These are phyloP conservation scores for Dione juno DNA, from an alignment of 2,888 invertebrate genomes.

Conservation along the genomic window DNA sequence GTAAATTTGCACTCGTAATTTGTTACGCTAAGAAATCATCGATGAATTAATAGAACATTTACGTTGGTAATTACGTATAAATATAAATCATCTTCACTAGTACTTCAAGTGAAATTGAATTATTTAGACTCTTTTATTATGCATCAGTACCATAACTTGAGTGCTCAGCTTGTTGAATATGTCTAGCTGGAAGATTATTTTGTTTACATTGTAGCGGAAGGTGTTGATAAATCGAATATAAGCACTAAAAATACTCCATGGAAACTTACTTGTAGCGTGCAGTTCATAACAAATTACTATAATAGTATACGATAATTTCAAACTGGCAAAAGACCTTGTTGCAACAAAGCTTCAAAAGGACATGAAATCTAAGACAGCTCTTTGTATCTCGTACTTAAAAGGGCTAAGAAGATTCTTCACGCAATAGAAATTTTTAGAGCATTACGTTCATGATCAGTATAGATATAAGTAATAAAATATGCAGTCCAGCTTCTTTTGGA, in stretches of 20 bases:
- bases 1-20: slow-evolving; percentile 19
- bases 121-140: background rate
- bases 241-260: slow-evolving; percentile 15
- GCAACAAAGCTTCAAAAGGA: slow-evolving; percentile 26
- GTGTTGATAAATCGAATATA: slow-evolving; percentile 3
- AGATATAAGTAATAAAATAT: slow-evolving; percentile 26
- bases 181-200: slow-evolving; percentile 6
- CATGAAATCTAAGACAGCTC: slow-evolving; percentile 20
- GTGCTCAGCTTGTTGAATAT: background rate
- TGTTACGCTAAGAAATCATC: slow-evolving; percentile 37
- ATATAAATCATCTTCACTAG: slow-evolving; percentile 37
- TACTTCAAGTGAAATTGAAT: slow-evolving; percentile 25
- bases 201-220: slow-evolving; percentile 2
- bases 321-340: background rate
- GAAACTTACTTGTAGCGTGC: slow-evolving; percentile 8
- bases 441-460: slow-evolving; percentile 35
- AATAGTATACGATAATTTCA: background rate
- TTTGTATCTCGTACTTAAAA: slow-evolving; percentile 32
- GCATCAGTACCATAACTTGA: background rate
- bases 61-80: slow-evolving; percentile 31
- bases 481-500: slow-evolving; percentile 30
- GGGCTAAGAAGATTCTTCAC: slow-evolving; percentile 33
- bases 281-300: background rate
- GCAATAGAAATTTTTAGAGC: slow-evolving; percentile 41
- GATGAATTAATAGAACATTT: slow-evolving; percentile 37